Conservation (phyloP, 53 echinoderm and acorn worm species). For the Patiria pectinifera region DNA sequence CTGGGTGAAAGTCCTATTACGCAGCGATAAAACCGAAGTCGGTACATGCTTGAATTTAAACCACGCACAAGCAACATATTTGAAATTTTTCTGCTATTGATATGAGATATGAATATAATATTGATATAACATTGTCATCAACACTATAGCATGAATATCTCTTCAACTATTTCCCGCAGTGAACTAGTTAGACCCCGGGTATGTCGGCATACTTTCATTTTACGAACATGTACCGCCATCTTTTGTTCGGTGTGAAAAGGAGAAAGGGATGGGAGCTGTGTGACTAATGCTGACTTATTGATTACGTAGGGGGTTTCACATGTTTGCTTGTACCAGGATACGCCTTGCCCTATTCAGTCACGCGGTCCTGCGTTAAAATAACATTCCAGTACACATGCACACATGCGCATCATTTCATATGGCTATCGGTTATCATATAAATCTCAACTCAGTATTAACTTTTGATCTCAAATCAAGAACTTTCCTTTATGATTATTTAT, state of each 20-base stretch:
- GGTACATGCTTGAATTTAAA: neutral
- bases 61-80: neutral
- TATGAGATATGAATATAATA: neutral
- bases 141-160: neutral
- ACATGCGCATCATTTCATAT: too few relatives aligned
- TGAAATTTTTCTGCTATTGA: neutral
- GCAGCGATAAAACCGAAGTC: neutral
- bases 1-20: neutral
- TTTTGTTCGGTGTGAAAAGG: neutral
- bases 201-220: neutral
- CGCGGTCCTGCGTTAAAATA: too few relatives aligned
- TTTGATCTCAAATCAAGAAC: too few relatives aligned
- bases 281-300: constrained; percentile 19
- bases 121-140: neutral
- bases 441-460: too few relatives aligned
- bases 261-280: neutral
- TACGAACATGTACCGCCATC: neutral
- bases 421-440: too few relatives aligned
- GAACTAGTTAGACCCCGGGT: neutral
- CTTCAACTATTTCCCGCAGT: neutral
- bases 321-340: neutral
- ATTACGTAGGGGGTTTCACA: neutral
- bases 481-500: too few relatives aligned
- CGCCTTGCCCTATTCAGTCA: neutral
- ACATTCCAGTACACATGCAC: too few relatives aligned